These are phyloP conservation scores for Saturnia pavonia DNA, from an alignment of 2,888 invertebrate species.

Conservation along the genomic window DNA sequence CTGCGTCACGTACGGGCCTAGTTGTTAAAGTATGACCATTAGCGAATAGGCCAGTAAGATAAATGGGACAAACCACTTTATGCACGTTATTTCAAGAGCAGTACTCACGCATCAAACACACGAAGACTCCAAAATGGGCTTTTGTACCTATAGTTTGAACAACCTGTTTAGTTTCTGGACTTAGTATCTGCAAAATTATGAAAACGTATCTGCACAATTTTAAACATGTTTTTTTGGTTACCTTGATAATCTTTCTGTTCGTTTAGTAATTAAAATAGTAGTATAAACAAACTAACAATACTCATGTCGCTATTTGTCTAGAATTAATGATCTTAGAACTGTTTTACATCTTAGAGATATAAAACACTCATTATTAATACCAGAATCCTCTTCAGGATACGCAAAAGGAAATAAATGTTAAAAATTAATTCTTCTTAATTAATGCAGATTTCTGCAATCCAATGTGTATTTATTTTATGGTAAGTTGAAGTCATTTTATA, in stretches of 20 bases:
- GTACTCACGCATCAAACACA: constrained; percentile 63
- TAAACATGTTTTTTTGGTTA: background rate
- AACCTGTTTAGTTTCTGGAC: constrained; percentile 47
- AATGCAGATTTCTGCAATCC: background rate
- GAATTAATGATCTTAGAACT: too few species aligned
- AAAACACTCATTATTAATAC: too few species aligned
- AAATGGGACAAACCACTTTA: too few species aligned
- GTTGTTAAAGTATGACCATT: too few species aligned
- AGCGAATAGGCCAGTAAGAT: too few species aligned
- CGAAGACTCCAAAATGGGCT: constrained; percentile 58
- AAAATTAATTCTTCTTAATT: background rate
- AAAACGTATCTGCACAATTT: background rate
- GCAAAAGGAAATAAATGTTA: background rate
- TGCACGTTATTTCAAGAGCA: background rate
- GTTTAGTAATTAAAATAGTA: background rate
- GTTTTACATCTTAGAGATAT: too few species aligned
- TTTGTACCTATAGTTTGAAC: constrained; percentile 43
- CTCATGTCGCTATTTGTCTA: background rate
- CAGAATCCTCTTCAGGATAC: too few species aligned
- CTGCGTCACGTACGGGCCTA: too few species aligned
- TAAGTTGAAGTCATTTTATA: background rate
- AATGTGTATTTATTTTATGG: background rate
- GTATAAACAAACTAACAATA: background rate
- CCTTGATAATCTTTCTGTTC: background rate
- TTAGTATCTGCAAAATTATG: constrained; percentile 43